Evolutionary conservation across 2,888 invertebrate genomes (phyloP).

Genomic region (Heliconius charithonia): DNA sequence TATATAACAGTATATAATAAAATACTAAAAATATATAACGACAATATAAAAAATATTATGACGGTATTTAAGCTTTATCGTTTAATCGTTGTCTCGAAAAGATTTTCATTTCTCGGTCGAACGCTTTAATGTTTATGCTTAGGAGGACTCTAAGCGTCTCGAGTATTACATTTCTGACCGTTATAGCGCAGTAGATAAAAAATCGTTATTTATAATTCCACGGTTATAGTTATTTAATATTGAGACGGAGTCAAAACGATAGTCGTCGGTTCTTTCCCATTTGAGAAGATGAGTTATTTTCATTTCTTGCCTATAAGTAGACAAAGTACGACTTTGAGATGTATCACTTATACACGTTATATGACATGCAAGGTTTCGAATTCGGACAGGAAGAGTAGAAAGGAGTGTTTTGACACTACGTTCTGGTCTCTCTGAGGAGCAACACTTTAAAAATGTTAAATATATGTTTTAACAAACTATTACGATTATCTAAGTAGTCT

Average conservation of each 20-base stretch:
- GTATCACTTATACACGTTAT: too few relatives aligned
- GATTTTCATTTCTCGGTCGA: constrained; percentile 2
- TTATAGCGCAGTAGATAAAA: neutral
- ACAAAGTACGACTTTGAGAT: too few relatives aligned
- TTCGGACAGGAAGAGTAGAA: too few relatives aligned
- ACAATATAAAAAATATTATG: neutral
- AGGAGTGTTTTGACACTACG: too few relatives aligned
- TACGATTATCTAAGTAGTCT: neutral
- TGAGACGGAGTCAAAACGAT: neutral
- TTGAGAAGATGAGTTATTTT: neutral
- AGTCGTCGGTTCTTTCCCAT: neutral
- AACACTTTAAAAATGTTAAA: neutral
- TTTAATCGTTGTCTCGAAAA: constrained; percentile 8
- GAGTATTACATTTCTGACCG: neutral
- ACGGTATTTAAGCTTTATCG: constrained; percentile 2
- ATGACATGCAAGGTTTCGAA: too few relatives aligned
- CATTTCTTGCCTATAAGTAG: too few relatives aligned
- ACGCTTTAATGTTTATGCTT: neutral
- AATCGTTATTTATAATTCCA: neutral
- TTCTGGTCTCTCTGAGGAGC: too few relatives aligned
- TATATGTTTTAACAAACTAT: too few relatives aligned
- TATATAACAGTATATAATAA: too few relatives aligned
- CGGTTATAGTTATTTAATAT: neutral
- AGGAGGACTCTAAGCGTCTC: neutral
- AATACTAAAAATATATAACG: too few relatives aligned